Base-by-base conservation (phyloP, 1,140 invertebrate species). In the Cylas formicarius region DNA sequence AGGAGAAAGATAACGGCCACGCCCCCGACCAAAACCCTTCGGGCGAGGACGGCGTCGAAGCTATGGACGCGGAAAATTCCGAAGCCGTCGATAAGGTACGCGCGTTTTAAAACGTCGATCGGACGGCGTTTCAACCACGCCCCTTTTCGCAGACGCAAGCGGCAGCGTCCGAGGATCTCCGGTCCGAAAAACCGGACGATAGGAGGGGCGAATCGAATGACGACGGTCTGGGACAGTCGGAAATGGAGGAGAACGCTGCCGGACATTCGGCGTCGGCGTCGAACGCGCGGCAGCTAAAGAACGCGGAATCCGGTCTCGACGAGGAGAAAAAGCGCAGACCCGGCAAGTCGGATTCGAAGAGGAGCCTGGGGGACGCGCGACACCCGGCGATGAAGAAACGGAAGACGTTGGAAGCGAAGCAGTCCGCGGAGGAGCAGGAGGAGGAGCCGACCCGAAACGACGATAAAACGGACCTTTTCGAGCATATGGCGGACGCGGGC, bases 401-500 rank as follows among this genome's bases (percentile, higher is more conserved):
- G 63, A 81, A 68, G 63, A 77, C 62, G 40, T 68, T 67, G 45
- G 62, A 67, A 41, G 56, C 53, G 1, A 50, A 76, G 4, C 63
- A 67, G 23, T 53, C 66, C 40, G 54, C 54, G 29, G 52, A 58
- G 13, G 56, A 68, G 38, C 65, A 78, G 9, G 62, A 76, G 1
- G 62, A 75, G 8, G 70, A 68, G n/a, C 60, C 67, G 3, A 56
- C 66, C 10, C 57, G 72, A 5, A 60, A 73, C 6, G 60, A 70
- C 2, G 63, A 74, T 4, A 56, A 62, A 26, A 72, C 80, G 2
- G 83, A 90, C 32, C 71, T 83, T 27, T 94, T 84, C 65, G 82
- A 94, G 66, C 91, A 95, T 64, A 80, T 95, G 1, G 81, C 84
- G 53, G 78, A 90, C 52, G 75, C 85, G 0, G 80, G 84, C 43